Percentiles rank a stretch among this genome's conserved stretches.
These are phyloP conservation scores for Stichodactyla helianthus DNA, from an alignment of 64 coral and sea anemone genomes.

Conservation along the genomic window DNA sequence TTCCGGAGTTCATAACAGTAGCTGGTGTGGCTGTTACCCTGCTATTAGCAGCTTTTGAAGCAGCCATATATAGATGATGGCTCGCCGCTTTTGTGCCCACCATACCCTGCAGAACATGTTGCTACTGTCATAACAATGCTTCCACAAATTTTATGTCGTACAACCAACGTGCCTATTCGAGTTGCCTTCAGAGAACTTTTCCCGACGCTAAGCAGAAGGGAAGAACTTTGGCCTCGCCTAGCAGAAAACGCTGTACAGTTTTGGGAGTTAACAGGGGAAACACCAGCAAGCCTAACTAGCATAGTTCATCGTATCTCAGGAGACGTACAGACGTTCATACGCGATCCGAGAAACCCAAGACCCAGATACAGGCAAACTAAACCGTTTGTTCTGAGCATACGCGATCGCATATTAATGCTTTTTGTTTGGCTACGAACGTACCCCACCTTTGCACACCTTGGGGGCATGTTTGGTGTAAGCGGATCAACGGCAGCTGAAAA, in stretches of 20 bases:
- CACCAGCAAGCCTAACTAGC: slow-evolving; percentile 13
- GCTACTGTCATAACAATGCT: slow-evolving; percentile 1
- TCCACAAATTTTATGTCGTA: slow-evolving; percentile 7
- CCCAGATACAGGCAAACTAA: background rate
- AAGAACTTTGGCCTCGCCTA: slow-evolving; percentile 24
- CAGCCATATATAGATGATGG: background rate
- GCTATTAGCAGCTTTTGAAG: too few relatives aligned
- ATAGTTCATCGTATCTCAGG: slow-evolving; percentile 21
- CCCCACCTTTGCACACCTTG: slow-evolving; percentile 16
- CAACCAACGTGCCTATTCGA: background rate
- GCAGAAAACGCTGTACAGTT: slow-evolving; percentile 23
- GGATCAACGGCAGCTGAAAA: slow-evolving; percentile 36
- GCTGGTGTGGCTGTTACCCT: too few relatives aligned
- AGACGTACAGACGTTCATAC: slow-evolving; percentile 17
- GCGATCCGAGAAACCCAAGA: slow-evolving; percentile 29
- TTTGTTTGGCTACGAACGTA: slow-evolving; percentile 41
- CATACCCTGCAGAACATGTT: slow-evolving; percentile 19
- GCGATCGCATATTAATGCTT: slow-evolving; percentile 29
- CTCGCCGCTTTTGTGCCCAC: background rate
- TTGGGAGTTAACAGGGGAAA: slow-evolving; percentile 36
- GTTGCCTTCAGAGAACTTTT: background rate
- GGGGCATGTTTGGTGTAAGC: slow-evolving; percentile 16
- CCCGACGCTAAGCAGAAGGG: background rate
- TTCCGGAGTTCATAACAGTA: background rate
- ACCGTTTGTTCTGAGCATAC: background rate